These are phyloP conservation scores for Andrena marginata DNA, from an alignment of 2,888 invertebrate genomes.

Conservation along the genomic window DNA sequence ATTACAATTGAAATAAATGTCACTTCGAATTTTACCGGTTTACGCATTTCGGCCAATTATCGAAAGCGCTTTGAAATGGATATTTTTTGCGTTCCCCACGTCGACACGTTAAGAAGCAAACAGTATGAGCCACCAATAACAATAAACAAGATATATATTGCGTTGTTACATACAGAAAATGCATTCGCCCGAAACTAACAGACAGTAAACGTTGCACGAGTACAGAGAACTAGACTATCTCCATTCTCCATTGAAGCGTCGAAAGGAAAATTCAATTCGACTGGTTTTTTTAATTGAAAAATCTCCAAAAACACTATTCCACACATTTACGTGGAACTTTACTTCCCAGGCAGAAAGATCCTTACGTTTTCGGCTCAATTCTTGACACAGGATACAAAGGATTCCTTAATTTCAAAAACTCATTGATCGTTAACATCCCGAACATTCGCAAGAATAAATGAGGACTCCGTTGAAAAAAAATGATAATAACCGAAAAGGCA, in stretches of 20 bases:
- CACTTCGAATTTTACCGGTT: not conserved
- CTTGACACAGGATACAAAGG: too few relatives aligned
- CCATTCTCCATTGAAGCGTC: not conserved
- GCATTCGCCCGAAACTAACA: not conserved
- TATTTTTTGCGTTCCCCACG: not conserved
- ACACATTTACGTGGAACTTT: too few relatives aligned
- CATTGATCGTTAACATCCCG: too few relatives aligned
- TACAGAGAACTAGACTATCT: not conserved
- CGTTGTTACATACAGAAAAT: not conserved
- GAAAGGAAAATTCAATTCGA: not conserved
- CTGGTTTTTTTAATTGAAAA: too few relatives aligned
- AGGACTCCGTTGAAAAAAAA: too few relatives aligned
- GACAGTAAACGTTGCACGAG: not conserved
- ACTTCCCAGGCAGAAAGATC: too few relatives aligned
- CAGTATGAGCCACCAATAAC: not conserved
- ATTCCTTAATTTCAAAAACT: too few relatives aligned
- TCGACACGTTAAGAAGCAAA: conserved; percentile 1
- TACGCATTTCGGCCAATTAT: not conserved
- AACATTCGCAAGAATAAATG: too few relatives aligned
- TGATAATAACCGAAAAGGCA: too few relatives aligned
- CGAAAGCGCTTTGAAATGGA: not conserved
- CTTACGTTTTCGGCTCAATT: too few relatives aligned
- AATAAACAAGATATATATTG: conserved; percentile 3
- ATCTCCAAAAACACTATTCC: too few relatives aligned
- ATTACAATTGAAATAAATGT: not conserved